Evolutionary conservation across 2,888 invertebrate species (phyloP).

Genomic region (Nycteola revayana): DNA sequence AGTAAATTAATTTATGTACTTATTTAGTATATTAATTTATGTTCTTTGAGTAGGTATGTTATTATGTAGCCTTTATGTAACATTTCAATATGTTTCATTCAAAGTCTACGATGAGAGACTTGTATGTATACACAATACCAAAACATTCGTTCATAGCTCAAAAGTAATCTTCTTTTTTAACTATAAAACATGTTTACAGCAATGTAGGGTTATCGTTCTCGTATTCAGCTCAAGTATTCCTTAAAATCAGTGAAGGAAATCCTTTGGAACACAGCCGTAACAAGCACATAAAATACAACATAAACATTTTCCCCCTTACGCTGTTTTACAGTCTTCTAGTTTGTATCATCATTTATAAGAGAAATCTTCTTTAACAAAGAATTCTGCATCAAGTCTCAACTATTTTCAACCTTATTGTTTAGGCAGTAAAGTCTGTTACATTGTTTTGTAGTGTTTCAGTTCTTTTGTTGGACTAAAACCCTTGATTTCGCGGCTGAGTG

Average conservation of each 20-base stretch:
- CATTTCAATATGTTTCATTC: too few species aligned
- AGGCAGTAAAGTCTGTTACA: slow-evolving; percentile 3
- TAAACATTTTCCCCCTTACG: slow-evolving; percentile 17
- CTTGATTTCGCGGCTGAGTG: slow-evolving; percentile 46
- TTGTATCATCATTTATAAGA: slow-evolving; percentile 38
- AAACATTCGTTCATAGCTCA: too few species aligned
- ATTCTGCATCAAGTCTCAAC: not conserved
- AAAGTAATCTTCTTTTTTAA: too few species aligned
- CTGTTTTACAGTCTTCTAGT: slow-evolving; percentile 33
- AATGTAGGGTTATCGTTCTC: not conserved
- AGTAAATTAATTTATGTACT: too few species aligned
- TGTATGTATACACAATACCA: too few species aligned
- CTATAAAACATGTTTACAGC: too few species aligned
- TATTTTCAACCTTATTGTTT: slow-evolving; percentile 6
- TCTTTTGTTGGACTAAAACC: slow-evolving; percentile 20
- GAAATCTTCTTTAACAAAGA: slow-evolving; percentile 18
- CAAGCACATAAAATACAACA: too few species aligned
- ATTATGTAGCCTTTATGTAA: too few species aligned
- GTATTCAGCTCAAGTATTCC: slow-evolving; percentile 8
- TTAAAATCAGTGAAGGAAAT: slow-evolving; percentile 13
- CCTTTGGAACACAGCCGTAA: slow-evolving; percentile 3
- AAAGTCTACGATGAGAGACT: too few species aligned
- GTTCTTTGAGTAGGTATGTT: too few species aligned
- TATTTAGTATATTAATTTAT: too few species aligned
- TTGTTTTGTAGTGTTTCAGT: not conserved